These are phyloP conservation scores for Aporophyla lueneburgensis DNA, from an alignment of 2,888 invertebrate genomes.

Conservation along the genomic window DNA sequence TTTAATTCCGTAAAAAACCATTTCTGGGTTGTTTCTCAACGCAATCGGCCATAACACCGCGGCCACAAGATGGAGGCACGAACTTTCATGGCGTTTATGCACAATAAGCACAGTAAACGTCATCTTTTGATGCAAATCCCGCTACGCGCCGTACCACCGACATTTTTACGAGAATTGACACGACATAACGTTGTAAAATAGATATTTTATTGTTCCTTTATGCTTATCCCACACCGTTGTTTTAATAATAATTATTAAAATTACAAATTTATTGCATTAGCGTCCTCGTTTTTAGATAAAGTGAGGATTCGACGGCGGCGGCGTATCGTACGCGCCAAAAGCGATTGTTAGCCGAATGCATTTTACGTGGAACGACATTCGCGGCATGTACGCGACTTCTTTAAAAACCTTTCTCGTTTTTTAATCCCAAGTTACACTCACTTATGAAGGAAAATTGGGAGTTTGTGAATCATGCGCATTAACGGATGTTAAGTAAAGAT, in stretches of 20 bases:
- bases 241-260: constrained; percentile 89
- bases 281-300: constrained; percentile 82
- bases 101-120: constrained; percentile 80
- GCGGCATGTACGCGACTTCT: constrained; percentile 43
- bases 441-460: constrained; percentile 49
- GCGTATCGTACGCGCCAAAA: constrained; percentile 72
- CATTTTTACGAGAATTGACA: constrained; percentile 84
- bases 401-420: constrained; percentile 43
- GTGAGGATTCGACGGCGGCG: constrained; percentile 71
- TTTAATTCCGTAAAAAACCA: constrained; percentile 76
- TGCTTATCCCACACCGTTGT: constrained; percentile 83
- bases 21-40: constrained; percentile 75
- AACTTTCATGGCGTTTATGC: constrained; percentile 76
- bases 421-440: constrained; percentile 64
- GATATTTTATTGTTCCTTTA: constrained; percentile 83
- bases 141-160: constrained; percentile 75
- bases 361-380: constrained; percentile 75
- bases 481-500: constrained; percentile 55
- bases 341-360: constrained; percentile 67
- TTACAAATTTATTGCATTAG: constrained; percentile 85
- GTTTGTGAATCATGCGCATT: constrained; percentile 56
- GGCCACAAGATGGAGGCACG: constrained; percentile 75
- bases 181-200: constrained; percentile 82
- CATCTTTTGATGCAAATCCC: constrained; percentile 83
- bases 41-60: constrained; percentile 81